Evolutionary conservation across 2,888 invertebrate genomes (phyloP).

Genomic region (Tenthredo amoena): DNA sequence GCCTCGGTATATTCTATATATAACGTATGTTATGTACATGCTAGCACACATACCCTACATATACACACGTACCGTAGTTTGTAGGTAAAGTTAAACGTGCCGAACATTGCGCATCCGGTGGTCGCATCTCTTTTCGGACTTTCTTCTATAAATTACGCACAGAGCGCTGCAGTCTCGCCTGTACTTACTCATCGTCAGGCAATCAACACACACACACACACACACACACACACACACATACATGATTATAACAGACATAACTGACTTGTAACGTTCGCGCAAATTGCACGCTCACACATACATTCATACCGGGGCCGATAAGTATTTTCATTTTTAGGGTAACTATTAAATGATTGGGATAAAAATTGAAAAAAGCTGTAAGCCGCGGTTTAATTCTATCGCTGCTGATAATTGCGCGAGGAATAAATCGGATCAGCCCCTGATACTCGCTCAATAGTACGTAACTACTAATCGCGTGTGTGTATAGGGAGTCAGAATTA

Average conservation of each 20-base stretch:
- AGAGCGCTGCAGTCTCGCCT: neutral
- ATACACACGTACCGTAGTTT: neutral
- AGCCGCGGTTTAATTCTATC: slow-evolving; percentile 4
- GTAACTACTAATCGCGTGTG: slow-evolving; percentile 45
- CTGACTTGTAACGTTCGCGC: slow-evolving; percentile 6
- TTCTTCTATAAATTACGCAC: neutral
- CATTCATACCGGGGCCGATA: neutral
- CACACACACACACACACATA: slow-evolving; percentile 47
- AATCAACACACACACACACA: slow-evolving; percentile 41
- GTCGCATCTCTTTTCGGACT: neutral
- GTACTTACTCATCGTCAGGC: slow-evolving; percentile 36
- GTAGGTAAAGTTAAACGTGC: neutral
- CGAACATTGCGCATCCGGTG: neutral
- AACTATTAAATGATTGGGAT: neutral
- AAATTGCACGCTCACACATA: neutral
- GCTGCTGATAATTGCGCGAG: neutral
- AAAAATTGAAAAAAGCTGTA: neutral
- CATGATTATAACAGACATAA: neutral
- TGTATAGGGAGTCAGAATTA: slow-evolving; percentile 31
- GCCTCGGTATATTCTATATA: neutral
- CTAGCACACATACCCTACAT: neutral
- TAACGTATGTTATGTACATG: slow-evolving; percentile 45
- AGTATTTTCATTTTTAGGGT: neutral
- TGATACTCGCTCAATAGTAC: slow-evolving; percentile 14
- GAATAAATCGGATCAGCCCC: slow-evolving; percentile 5